These are phyloP conservation scores for Esox lucius DNA, from an alignment of 2,797 vertebrate species.

Conservation along the genomic window DNA sequence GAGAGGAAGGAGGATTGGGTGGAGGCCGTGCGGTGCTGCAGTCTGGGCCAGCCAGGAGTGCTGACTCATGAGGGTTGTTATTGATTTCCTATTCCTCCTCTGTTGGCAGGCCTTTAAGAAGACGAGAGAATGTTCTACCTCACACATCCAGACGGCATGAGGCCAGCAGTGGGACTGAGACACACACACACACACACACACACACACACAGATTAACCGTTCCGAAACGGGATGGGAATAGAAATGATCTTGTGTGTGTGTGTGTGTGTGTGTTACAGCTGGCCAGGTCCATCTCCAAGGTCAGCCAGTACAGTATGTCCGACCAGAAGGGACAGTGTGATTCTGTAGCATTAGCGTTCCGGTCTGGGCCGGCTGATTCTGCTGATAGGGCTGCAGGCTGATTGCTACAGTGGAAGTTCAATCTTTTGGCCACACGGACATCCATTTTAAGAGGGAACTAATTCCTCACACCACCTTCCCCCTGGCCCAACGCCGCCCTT, in stretches of 20 bases:
- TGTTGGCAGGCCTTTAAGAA: conserved; percentile 52
- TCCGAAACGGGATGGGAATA: conserved; percentile 36
- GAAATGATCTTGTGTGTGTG: conserved; percentile 25
- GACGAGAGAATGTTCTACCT: conserved; percentile 51
- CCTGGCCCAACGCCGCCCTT: conserved; percentile 46
- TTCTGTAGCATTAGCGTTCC: conserved; percentile 54
- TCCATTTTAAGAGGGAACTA: conserved; percentile 59
- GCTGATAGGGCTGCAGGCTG: conserved; percentile 55
- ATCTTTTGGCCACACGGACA: conserved; percentile 57
- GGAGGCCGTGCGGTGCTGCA: conserved; percentile 35
- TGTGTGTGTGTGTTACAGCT: conserved; percentile 10
- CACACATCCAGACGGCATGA: conserved; percentile 39
- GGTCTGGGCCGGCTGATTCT: conserved; percentile 42
- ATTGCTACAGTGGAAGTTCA: conserved; percentile 58
- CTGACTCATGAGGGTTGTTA: conserved; percentile 69
- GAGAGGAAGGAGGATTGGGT: conserved; percentile 30
- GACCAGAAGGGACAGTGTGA: conserved; percentile 4
- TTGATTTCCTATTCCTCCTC: conserved; percentile 68
- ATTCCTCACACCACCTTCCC: conserved; percentile 56
- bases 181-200: conserved; percentile 10
- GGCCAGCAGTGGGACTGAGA: conserved; percentile 44
- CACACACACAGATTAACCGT: background rate
- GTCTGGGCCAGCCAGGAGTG: conserved; percentile 45
- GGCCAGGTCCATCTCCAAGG: conserved; percentile 61
- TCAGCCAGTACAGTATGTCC: conserved; percentile 68